These are phyloP conservation scores for Paratrypauchen microcephalus DNA, from an alignment of 2,797 vertebrate species.

Conservation along the genomic window DNA sequence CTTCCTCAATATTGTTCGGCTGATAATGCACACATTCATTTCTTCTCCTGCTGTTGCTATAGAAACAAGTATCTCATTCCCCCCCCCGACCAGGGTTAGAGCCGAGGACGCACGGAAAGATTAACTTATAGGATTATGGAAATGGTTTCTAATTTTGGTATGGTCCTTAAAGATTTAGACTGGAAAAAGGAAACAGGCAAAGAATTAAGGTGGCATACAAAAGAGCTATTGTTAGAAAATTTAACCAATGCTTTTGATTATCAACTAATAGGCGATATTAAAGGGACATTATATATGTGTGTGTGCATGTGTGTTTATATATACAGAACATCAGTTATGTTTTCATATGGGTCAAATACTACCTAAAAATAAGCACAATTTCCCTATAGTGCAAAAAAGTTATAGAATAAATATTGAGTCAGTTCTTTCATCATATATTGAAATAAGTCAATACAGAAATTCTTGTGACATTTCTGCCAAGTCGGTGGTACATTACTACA, in stretches of 20 bases:
- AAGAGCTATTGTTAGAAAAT: neutral
- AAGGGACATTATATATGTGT: too few species aligned
- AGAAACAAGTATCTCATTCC: constrained; percentile 60
- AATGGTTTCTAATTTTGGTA: constrained; percentile 64
- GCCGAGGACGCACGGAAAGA: constrained; percentile 49
- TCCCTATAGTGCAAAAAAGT: too few species aligned
- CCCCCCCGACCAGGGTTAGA: constrained; percentile 24
- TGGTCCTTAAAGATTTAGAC: constrained; percentile 51
- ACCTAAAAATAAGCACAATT: too few species aligned
- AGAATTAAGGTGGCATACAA: neutral
- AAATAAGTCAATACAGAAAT: too few species aligned
- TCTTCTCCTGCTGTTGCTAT: constrained; percentile 63
- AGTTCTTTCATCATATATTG: too few species aligned
- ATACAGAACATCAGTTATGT: too few species aligned
- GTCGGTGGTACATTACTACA: too few species aligned
- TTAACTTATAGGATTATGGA: constrained; percentile 67
- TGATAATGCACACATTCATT: constrained; percentile 69
- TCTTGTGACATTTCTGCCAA: too few species aligned
- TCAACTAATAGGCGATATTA: neutral
- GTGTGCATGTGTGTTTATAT: too few species aligned
- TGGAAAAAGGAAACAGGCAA: constrained; percentile 16
- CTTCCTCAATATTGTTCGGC: constrained; percentile 43
- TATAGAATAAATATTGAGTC: too few species aligned
- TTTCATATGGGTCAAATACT: too few species aligned
- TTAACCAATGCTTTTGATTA: neutral